Conservation (phyloP, 2,113 vertebrate genomes). For the Hucho hucho region DNA sequence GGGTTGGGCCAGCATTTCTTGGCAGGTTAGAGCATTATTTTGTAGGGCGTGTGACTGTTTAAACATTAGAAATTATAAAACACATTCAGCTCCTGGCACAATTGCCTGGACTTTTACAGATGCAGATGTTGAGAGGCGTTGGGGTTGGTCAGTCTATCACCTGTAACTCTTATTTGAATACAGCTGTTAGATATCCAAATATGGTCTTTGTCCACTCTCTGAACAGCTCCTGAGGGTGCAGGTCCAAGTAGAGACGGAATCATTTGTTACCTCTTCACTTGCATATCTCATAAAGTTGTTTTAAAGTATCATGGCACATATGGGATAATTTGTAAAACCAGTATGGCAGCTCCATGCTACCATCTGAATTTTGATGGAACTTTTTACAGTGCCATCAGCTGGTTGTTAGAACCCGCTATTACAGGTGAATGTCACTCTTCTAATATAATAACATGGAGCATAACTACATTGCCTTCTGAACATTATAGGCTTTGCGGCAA, state of each 20-base stretch:
- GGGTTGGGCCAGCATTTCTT: neutral
- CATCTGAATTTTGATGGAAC: too few species aligned
- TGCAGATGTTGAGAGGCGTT: neutral
- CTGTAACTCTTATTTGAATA: neutral
- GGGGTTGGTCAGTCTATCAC: neutral
- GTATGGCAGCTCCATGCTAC: too few species aligned
- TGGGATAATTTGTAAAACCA: too few species aligned
- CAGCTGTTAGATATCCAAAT: neutral
- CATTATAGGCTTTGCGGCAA: too few species aligned
- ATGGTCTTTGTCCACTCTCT: neutral
- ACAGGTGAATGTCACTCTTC: too few species aligned
- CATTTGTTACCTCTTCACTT: neutral
- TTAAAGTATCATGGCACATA: too few species aligned
- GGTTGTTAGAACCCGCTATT: too few species aligned
- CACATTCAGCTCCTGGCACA: neutral
- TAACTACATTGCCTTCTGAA: too few species aligned
- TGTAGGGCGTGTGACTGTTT: slow-evolving; percentile 4
- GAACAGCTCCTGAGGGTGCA: neutral
- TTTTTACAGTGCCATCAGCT: too few species aligned
- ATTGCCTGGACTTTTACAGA: neutral
- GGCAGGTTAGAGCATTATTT: neutral
- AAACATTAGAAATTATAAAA: neutral
- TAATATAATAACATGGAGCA: too few species aligned
- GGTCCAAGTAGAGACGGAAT: neutral
- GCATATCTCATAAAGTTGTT: too few species aligned